Evolutionary conservation across 1,140 invertebrate species (phyloP), one percentile per base, ranked within the genome.

Genomic region (Zaprionus lachaisei): DNA sequence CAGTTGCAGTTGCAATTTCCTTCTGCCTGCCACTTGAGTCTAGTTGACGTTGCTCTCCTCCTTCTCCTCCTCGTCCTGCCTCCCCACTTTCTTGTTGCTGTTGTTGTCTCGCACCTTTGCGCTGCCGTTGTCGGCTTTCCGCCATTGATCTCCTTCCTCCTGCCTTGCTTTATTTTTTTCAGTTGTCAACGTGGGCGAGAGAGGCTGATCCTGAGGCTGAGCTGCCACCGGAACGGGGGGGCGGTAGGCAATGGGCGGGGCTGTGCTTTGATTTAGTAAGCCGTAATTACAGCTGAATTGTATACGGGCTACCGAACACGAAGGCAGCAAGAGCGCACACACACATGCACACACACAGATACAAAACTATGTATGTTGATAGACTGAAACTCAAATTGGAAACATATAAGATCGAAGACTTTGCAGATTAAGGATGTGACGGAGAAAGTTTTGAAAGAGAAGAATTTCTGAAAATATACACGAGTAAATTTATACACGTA

Each of bases 121-220:
- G 47, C 47, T 51, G 41, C 47, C 20, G 17, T 54, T 24, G 75
- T 73, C 75, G 75, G 75, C 75, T 63, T 68, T 77, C 63, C 12
- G 64, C 75, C 64, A 77, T 77, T 77, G 75, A 77, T 77, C 75
- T 77, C 2, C 44, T 61, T 63, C 37, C 38, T 68, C 38, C 56
- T 37, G 60, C 70, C 60, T 34, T 41, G 44, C 41, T 75, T 70
- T 75, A 49, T 54, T 58, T 44, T 49, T 58, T 44, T 49, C 54
- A 72, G 60, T 72, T 72, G 73, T 76, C 73, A 76, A 76, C 73
- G 73, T 76, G 61, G 73, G 73, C 73, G 73, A 76, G 68, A 75
- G 66, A 51, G 9, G 22, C 22, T 69, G 41, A 47, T 47, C 41
- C 41, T 9, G 6, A 17, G 41, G 41, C 41, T 17, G 41, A 47